Percentiles rank a stretch among this genome's conserved stretches.
These are phyloP conservation scores for Lasioglossum morio DNA, from an alignment of 2,888 invertebrate species.

Conservation along the genomic window DNA sequence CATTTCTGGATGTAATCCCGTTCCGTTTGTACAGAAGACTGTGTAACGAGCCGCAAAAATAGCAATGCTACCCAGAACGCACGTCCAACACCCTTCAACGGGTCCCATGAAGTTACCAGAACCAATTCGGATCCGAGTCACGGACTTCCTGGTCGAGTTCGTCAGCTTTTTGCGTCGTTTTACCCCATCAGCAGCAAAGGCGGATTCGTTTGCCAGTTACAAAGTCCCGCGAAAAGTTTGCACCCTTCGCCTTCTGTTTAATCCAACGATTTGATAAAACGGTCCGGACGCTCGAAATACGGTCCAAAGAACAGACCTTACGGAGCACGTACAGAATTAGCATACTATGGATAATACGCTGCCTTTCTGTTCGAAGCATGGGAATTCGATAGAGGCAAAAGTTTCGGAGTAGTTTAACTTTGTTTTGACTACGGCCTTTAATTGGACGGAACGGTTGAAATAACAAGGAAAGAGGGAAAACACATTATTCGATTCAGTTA, in stretches of 20 bases:
- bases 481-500: neutral
- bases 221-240: slow-evolving; percentile 36
- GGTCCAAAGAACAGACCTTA: neutral
- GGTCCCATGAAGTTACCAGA: slow-evolving; percentile 18
- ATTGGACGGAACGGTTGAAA: neutral
- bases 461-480: neutral
- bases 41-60: slow-evolving; percentile 44
- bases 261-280: slow-evolving; percentile 9
- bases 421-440: neutral
- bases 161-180: slow-evolving; percentile 51
- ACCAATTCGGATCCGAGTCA: slow-evolving; percentile 51
- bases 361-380: neutral
- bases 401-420: neutral
- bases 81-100: slow-evolving; percentile 12
- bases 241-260: slow-evolving; percentile 7
- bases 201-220: slow-evolving; percentile 39
- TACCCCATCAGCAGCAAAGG: slow-evolving; percentile 13
- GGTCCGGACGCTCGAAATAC: neutral
- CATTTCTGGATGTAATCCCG: neutral
- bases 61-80: slow-evolving; percentile 14
- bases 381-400: neutral
- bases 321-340: slow-evolving; percentile 6
- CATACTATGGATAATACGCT: neutral
- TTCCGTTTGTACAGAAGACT: slow-evolving; percentile 22
- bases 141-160: slow-evolving; percentile 50